Evolutionary conservation across 2,888 invertebrate genomes (phyloP).

Genomic region (Ashinkailepas kermadecensis): DNA sequence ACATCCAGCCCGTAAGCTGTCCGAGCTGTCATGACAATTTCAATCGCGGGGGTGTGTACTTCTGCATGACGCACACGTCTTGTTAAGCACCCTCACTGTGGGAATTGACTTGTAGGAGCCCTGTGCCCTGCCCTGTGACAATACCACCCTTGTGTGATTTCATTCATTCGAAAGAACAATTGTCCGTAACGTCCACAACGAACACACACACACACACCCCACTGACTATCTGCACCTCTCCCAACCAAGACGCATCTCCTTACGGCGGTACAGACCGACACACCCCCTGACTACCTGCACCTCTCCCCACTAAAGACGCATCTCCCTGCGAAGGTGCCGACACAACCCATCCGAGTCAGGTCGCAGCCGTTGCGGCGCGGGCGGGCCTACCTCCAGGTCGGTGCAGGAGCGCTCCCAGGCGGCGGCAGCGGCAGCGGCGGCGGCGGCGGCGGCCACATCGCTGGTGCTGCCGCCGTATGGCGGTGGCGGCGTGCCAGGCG

Average conservation of each 20-base stretch:
- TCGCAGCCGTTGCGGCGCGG: neutral
- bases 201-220: too few relatives aligned
- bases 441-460: constrained; percentile 20
- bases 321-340: neutral
- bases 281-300: neutral
- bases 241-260: neutral
- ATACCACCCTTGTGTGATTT: too few relatives aligned
- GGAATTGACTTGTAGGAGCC: too few relatives aligned
- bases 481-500: constrained; percentile 81
- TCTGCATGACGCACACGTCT: too few relatives aligned
- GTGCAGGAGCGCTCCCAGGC: constrained; percentile 7
- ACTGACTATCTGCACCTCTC: neutral
- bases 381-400: constrained; percentile 22
- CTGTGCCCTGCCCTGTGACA: too few relatives aligned
- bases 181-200: too few relatives aligned
- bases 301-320: neutral
- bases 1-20: too few relatives aligned
- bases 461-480: constrained; percentile 51
- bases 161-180: too few relatives aligned
- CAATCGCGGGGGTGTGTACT: too few relatives aligned
- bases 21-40: too few relatives aligned
- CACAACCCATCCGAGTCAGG: neutral
- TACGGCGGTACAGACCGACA: neutral
- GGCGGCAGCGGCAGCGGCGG: constrained; percentile 26
- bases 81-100: too few relatives aligned